Percentiles rank a stretch among this genome's conserved stretches.
These are phyloP conservation scores for Poeciliopsis occidentalis DNA, from an alignment of 2,113 vertebrate species.

Conservation along the genomic window DNA sequence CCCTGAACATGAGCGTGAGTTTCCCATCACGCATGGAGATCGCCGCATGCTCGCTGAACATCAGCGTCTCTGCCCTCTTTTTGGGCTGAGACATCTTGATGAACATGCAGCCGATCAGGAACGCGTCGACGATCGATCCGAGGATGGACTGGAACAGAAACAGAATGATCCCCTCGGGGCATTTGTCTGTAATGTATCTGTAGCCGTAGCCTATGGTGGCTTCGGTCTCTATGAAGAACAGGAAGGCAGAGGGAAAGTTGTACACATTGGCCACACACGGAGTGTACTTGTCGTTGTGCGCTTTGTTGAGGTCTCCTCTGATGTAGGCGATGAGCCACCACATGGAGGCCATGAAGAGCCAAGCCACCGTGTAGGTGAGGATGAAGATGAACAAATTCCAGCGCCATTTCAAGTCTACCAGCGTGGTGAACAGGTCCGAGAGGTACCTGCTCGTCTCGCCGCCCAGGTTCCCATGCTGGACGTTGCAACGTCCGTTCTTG, in stretches of 20 bases:
- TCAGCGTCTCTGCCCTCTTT: constrained; percentile 96
- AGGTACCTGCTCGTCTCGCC: constrained; percentile 97
- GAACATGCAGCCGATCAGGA: constrained; percentile 99
- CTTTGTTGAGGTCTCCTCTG: constrained; percentile 91
- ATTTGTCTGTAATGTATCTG: constrained; percentile 98
- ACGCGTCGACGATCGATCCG: constrained; percentile 97
- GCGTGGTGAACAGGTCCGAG: constrained; percentile 96
- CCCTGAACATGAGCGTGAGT: constrained; percentile 98
- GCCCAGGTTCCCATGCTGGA: constrained; percentile 98
- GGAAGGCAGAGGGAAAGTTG: constrained; percentile 98
- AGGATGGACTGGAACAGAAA: constrained; percentile 99
- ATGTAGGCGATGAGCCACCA: constrained; percentile 99
- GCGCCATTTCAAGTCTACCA: constrained; percentile 99
- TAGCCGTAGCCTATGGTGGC: constrained; percentile 98
- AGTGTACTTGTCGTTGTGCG: constrained; percentile 93
- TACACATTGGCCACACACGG: constrained; percentile 98
- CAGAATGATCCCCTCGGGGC: constrained; percentile 97
- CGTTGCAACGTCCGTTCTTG: constrained; percentile 99
- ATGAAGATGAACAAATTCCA: constrained; percentile 99
- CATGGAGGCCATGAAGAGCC: constrained; percentile 99
- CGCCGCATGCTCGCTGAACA: constrained; percentile 97
- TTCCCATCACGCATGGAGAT: constrained; percentile 98
- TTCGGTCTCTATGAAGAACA: constrained; percentile 98
- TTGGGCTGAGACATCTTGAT: constrained; percentile 99
- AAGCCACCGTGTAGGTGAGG: constrained; percentile 97